Evolutionary conservation across 23 tunicate genomes (phyloP), one percentile per base, ranked within the genome.

Genomic region (Clavelina lepadiformis): DNA sequence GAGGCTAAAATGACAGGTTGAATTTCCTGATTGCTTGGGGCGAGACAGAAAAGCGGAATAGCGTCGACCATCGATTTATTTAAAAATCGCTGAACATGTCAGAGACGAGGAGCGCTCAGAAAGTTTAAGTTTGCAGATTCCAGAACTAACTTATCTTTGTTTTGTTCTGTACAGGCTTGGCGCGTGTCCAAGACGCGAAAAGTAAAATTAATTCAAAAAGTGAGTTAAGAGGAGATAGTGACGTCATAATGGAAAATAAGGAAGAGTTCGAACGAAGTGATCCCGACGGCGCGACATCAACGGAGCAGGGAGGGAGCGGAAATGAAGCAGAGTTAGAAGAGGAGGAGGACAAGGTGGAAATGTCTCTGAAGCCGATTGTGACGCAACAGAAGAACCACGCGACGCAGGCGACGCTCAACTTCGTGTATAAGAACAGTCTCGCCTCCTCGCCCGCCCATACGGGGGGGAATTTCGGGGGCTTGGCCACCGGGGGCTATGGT

Each of bases 321-420:
- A 41, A 15, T 15, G 57, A 66, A 27, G 33, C 3, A 66, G 35
- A 41, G 11, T 41, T 7, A 46, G 26, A 46, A 3, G 72, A 66
- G 29, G 19, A 8, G 2, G 72, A 46, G 47, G 72, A 66, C 29
- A 8, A 5, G 8, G 56, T 66, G 7, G 56, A 66, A 5, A 7
- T 19, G 20, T 21, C 72, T 46, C 15, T 66, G 27, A 66, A 66
- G 47, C 72, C 72, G 7, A 46, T 26, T 3, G n/a, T n/a, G n/a
- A 25, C 57, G 5, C 72, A 3, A 13, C 68, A 58, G 29, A 58
- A 56, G 31, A 44, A 80, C 53, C 81, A 74, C 56, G 76, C 81
- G 22, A 82, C 80, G 29, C 67, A 82, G 35, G 81, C 74, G 6
- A 74, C 91, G n/a, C 61, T 82, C 32, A 67, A 82, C 35, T 82